phyloP scores from a whole-genome alignment of 2,797 vertebrate genomes.

The Cyprinella venusta region DNA sequence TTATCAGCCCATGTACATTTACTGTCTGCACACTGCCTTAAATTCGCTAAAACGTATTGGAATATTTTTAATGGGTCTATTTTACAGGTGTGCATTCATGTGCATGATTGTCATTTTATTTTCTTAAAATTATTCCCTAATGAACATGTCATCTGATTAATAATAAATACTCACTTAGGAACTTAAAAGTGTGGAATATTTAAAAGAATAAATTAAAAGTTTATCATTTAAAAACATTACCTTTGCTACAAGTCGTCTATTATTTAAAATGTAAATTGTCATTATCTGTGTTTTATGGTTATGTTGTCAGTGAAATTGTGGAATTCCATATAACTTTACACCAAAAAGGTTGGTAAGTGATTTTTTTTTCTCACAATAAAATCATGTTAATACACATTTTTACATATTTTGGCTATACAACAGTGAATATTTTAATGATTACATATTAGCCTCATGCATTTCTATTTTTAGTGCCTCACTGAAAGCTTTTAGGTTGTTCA shows the following conservation, averaged over 20 bases:
- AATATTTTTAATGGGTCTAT: conserved; percentile 16
- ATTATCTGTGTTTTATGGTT: not conserved
- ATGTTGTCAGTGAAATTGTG: not conserved
- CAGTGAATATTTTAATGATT: not conserved
- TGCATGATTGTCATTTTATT: not conserved
- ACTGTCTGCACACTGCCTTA: conserved; percentile 19
- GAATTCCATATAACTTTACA: not conserved
- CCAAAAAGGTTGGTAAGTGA: not conserved
- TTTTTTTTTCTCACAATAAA: not conserved
- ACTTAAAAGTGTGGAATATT: too few species aligned
- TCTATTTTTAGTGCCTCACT: not conserved
- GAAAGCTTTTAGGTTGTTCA: not conserved
- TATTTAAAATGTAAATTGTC: not conserved
- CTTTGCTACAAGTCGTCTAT: not conserved
- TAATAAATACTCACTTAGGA: not conserved
- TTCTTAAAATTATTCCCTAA: not conserved
- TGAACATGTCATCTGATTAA: not conserved
- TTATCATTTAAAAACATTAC: too few species aligned
- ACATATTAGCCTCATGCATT: not conserved
- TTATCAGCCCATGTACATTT: conserved; percentile 33
- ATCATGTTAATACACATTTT: not conserved
- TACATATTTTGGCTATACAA: not conserved
- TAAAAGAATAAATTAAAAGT: not conserved
- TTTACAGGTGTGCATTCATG: conserved; percentile 1
- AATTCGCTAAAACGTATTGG: conserved; percentile 20